Conservation (phyloP, 2,113 vertebrate species). For the Vanacampus margaritifer region DNA sequence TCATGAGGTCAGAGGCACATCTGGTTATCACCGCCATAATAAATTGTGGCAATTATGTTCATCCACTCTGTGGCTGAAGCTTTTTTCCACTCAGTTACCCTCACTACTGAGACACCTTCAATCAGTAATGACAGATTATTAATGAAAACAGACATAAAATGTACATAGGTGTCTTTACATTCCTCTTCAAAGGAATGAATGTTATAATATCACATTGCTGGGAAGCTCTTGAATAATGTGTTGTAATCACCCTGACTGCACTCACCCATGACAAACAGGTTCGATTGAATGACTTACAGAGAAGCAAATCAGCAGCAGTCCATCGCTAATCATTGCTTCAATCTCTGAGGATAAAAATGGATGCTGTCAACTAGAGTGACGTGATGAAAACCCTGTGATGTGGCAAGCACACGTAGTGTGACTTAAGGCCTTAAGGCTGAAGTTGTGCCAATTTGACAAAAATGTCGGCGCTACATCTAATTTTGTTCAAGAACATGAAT, state of each 20-base stretch:
- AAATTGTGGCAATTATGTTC: constrained; percentile 8
- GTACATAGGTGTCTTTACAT: constrained; percentile 9
- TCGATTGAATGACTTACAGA: constrained; percentile 21
- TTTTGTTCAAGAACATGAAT: neutral
- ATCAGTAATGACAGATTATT: constrained; percentile 28
- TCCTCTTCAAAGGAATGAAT: constrained; percentile 1
- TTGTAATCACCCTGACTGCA: constrained; percentile 29
- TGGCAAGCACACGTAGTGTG: neutral
- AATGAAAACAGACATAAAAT: constrained; percentile 22
- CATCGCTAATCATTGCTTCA: constrained; percentile 18
- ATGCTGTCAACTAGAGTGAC: constrained; percentile 19
- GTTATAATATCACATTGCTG: neutral
- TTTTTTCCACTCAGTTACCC: neutral
- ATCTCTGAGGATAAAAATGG: constrained; percentile 28
- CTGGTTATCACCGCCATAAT: constrained; percentile 10
- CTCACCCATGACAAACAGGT: constrained; percentile 33
- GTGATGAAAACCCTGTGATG: constrained; percentile 9
- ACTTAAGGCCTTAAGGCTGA: neutral
- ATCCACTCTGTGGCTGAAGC: neutral
- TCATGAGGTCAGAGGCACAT: neutral
- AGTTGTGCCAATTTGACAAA: neutral
- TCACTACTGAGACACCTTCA: neutral
- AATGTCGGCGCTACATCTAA: neutral
- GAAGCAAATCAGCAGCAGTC: constrained; percentile 8
- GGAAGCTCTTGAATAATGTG: constrained; percentile 27